Percentiles rank a stretch among this genome's conserved stretches.
These are phyloP conservation scores for Mesorhabditis sp. DNA, from an alignment of 2,888 invertebrate species.

Conservation along the genomic window DNA sequence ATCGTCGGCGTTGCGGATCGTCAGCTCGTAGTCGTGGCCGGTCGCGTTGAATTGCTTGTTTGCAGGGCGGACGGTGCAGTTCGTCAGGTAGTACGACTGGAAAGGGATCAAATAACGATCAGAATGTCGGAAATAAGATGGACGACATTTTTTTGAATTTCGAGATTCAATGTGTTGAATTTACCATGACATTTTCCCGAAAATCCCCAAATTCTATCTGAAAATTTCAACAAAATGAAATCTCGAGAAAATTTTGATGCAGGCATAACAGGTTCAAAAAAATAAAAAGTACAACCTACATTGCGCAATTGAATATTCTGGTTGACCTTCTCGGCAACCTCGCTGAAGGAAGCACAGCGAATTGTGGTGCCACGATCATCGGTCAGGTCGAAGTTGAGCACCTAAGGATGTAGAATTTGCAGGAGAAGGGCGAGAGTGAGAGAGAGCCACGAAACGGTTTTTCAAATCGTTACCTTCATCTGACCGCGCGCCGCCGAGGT, in stretches of 20 bases:
- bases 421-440: not conserved
- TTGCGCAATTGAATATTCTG: constrained; percentile 21
- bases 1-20: constrained; percentile 74
- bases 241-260: not conserved
- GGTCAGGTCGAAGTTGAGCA: constrained; percentile 48
- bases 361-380: constrained; percentile 38
- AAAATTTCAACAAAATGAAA: not conserved
- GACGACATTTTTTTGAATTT: too few relatives aligned
- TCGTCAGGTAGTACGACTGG: constrained; percentile 80
- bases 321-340: constrained; percentile 34
- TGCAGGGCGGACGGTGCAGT: constrained; percentile 81
- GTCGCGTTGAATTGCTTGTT: constrained; percentile 81
- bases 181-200: too few relatives aligned
- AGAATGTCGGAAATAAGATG: constrained; percentile 1
- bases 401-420: constrained; percentile 14
- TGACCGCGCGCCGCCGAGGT: constrained; percentile 14
- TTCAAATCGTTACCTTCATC: constrained; percentile 9
- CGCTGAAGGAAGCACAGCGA: constrained; percentile 42
- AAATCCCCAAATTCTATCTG: too few relatives aligned
- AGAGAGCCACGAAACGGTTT: not conserved
- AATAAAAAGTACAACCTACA: not conserved
- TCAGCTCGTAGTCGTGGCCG: constrained; percentile 94
- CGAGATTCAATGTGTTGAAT: too few relatives aligned
- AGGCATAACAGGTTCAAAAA: not conserved
- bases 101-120: constrained; percentile 24